These are phyloP conservation scores for Andrena marginata DNA, from an alignment of 2,888 invertebrate genomes.

Conservation along the genomic window DNA sequence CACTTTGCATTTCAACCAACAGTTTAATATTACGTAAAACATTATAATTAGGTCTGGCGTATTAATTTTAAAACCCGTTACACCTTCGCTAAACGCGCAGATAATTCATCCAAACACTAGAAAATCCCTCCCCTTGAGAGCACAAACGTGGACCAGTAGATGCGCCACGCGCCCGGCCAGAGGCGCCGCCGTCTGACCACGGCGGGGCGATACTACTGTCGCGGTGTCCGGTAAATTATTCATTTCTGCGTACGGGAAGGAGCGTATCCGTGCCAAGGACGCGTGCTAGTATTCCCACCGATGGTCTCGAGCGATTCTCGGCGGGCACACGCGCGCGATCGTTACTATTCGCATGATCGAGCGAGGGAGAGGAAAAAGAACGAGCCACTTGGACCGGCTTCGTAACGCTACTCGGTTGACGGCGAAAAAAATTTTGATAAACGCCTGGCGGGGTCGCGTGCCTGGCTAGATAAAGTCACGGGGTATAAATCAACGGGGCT, in stretches of 20 bases:
- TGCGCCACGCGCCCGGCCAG: neutral
- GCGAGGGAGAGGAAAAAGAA: neutral
- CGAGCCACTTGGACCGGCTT: neutral
- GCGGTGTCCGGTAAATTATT: constrained; percentile 43
- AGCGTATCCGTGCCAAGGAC: constrained; percentile 58
- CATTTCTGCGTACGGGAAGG: constrained; percentile 47
- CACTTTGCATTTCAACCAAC: neutral
- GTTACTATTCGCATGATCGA: constrained; percentile 29
- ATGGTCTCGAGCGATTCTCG: constrained; percentile 29
- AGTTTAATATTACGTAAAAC: neutral
- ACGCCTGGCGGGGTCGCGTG: constrained; percentile 31
- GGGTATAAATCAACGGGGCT: constrained; percentile 34
- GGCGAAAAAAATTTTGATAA: constrained; percentile 17
- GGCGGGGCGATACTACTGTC: constrained; percentile 12
- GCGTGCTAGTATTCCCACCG: constrained; percentile 5
- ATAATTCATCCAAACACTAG: neutral
- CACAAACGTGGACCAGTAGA: neutral
- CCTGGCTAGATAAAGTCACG: constrained; percentile 30
- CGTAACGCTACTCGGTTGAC: neutral
- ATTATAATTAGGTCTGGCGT: no score
- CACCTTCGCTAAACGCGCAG: neutral
- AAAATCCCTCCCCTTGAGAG: neutral
- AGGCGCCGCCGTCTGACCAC: neutral
- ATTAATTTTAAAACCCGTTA: no score
- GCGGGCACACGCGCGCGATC: constrained; percentile 36